Evolutionary conservation across 2,113 vertebrate genomes (phyloP), one percentile per base, ranked within the genome.

Genomic region (Oncorhynchus nerka): DNA sequence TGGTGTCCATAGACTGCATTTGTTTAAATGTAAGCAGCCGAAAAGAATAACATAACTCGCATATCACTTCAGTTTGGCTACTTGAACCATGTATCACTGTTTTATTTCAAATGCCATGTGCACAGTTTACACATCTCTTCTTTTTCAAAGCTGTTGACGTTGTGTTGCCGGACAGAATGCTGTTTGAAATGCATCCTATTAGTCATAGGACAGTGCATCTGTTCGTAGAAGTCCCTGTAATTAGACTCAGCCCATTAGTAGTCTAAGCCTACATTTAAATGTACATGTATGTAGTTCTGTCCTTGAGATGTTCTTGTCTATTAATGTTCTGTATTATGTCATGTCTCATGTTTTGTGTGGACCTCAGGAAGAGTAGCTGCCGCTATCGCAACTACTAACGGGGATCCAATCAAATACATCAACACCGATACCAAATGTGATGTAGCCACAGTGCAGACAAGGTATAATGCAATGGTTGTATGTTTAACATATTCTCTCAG

Each of bases 11-110:
- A 70, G 51, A 45, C 68, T 67, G 61, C 83, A 79, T 88, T 76
- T 86, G 75, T 92, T 83, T 88, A 85, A 89, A 88, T 83, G 78
- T 89, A 79, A 68, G 1, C 67, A 68, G 81, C 66, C 22, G 4
- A 86, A 85, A 80, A 75, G 55, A 62, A 69, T 78, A 66, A 11
- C 73, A 71, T 34, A 79, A 61, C 70, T 55, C 32, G 57, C 45
- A 67, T 4, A 68, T 22, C 24, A 19, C 19, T 76, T 67, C 30
- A 26, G 73, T 61, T 68, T 75, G 73, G 39, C 73, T 69, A 55
- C n/a, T 61, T 51, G 32, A 72, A 75, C 74, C 65, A 73, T 77
- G 28, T 73, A 78, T 74, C 34, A 67, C 62, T 15, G 70, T 30
- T 59, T 86, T 85, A 39, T 70, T 82, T 78, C 49, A 1, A 4